These are phyloP conservation scores for Scrobipalpa costella DNA, from an alignment of 2,888 invertebrate species.

Conservation along the genomic window DNA sequence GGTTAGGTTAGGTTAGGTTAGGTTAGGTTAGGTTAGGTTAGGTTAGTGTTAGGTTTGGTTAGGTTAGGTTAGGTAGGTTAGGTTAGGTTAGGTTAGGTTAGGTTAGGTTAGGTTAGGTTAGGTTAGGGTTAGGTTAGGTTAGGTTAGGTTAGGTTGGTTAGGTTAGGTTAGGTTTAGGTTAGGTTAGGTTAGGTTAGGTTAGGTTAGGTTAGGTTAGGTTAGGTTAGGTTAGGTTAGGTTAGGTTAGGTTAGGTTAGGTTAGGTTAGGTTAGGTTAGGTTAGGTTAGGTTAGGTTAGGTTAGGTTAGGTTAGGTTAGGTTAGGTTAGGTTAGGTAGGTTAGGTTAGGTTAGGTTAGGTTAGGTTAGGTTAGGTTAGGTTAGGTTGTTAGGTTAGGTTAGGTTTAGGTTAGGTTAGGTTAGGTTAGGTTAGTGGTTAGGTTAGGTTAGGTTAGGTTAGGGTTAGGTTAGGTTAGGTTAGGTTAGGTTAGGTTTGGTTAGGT, in stretches of 20 bases:
- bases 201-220: constrained; percentile 22
- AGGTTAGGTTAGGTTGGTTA: constrained; percentile 29
- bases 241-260: constrained; percentile 32
- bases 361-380: constrained; percentile 26
- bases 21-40: constrained; percentile 28
- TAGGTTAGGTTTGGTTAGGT: constrained; percentile 30
- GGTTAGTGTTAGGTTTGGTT: constrained; percentile 32
- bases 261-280: constrained; percentile 33
- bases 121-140: constrained; percentile 28
- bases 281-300: constrained; percentile 32
- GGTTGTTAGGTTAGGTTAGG: too few species aligned
- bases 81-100: constrained; percentile 27
- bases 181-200: constrained; percentile 35
- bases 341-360: constrained; percentile 30
- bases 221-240: constrained; percentile 33
- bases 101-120: constrained; percentile 27
- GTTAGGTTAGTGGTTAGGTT: too few species aligned
- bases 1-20: constrained; percentile 37
- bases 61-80: constrained; percentile 32
- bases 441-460: constrained; percentile 24
- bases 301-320: constrained; percentile 33
- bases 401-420: too few species aligned
- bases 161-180: constrained; percentile 29
- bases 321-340: constrained; percentile 31
- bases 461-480: constrained; percentile 32